Evolutionary conservation across 2,888 invertebrate genomes (phyloP).

Genomic region (Acleris cristana): DNA sequence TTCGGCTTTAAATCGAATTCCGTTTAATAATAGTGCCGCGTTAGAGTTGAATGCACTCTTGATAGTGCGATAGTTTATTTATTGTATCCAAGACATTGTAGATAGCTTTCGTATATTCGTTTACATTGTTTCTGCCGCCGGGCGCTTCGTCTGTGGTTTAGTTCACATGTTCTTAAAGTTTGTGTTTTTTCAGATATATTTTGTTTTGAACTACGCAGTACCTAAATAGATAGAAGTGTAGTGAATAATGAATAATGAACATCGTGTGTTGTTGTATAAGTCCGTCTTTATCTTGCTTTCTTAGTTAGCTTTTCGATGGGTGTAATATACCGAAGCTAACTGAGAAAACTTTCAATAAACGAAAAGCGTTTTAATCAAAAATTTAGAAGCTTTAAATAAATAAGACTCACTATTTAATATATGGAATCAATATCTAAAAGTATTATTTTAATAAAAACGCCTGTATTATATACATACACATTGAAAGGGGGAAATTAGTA

Average conservation of each 20-base stretch:
- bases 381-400: no score
- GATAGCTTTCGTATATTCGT: conserved; percentile 50
- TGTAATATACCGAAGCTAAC: no score
- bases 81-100: conserved; percentile 59
- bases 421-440: not conserved
- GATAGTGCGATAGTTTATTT: conserved; percentile 79
- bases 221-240: no score
- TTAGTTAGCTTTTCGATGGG: no score
- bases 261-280: not conserved
- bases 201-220: not conserved
- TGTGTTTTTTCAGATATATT: not conserved
- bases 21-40: conserved; percentile 81
- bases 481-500: not conserved
- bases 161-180: conserved; percentile 7
- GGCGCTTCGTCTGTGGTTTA: conserved; percentile 11
- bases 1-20: conserved; percentile 83
- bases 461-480: no score
- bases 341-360: no score
- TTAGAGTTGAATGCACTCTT: conserved; percentile 81
- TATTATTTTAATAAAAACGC: no score
- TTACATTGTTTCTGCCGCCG: conserved; percentile 47
- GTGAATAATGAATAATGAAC: no score
- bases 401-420: not conserved
- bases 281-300: no score
- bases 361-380: no score